Base-by-base conservation (phyloP, 2,113 vertebrate species). In the Hystrix cristata region DNA sequence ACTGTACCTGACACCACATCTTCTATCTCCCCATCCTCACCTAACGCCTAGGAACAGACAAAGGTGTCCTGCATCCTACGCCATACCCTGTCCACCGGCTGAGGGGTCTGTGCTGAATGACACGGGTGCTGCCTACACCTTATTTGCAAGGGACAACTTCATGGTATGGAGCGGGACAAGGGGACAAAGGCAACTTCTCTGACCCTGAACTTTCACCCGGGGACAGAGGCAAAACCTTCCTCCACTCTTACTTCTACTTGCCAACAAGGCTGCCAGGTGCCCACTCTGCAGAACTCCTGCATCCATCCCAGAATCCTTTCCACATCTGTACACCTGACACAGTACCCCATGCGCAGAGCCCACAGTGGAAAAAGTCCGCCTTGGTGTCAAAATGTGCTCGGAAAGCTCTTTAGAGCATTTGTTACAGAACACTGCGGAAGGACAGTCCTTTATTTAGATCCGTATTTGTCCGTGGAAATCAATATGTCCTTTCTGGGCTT, bases 361-460 rank as follows among this genome's bases (percentile, higher is more conserved):
- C 29, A 23, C 81, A 93, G 94, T 96, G 85, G 38, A 21, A 92
- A 92, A 94, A 65, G 84, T 72, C 69, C 46, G 91, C 83, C 95
- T 96, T 29, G 51, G 94, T 71, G 95, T 93, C 57, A 93, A 96
- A 92, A 95, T 64, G 71, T 71, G 89, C 83, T 95, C 64, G 3
- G 71, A 0, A 90, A 59, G 90, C 92, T 80, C 72, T 72, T 94
- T 71, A 83, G 91, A 90, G 78, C 97, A 83, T 69, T 43, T 95
- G 96, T 92, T 97, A 97, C 48, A 53, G 98, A 97, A 97, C 98
- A 96, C 55, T 60, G 92, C 27, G 95, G 96, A 97, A 98, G 92
- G 90, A 90, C 93, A 97, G 97, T 64, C 96, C 88, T 98, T 98
- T 98, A 91, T 98, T 98, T 98, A 97, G 95, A 83, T 38, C 78